Percentiles rank a stretch among this genome's conserved stretches.
Evolutionary conservation across 2,113 vertebrate species (phyloP).

Genomic region (Scytalopus superciliaris): DNA sequence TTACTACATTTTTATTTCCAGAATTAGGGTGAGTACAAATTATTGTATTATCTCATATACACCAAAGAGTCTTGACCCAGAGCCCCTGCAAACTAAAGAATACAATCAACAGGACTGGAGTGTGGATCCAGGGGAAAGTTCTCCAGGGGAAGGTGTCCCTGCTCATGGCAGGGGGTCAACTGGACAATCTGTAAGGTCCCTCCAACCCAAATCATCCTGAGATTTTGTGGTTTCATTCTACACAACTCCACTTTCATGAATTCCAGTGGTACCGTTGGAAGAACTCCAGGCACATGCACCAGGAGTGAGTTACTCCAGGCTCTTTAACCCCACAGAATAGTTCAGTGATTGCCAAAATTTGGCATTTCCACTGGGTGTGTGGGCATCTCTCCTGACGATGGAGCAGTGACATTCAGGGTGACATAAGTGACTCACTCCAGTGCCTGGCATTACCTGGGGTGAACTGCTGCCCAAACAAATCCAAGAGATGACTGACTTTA

Average conservation of each 20-base stretch:
- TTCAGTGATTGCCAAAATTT: neutral
- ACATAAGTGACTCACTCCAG: too few species aligned
- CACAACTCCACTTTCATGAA: too few species aligned
- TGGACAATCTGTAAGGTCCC: neutral
- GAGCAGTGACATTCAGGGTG: too few species aligned
- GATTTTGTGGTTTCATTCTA: accelerated
- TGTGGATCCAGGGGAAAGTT: neutral
- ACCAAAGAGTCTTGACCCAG: neutral
- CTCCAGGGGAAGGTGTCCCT: neutral
- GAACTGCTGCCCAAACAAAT: too few species aligned
- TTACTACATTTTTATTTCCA: neutral
- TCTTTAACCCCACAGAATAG: too few species aligned
- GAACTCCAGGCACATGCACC: neutral
- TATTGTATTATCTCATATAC: too few species aligned
- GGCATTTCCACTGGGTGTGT: too few species aligned
- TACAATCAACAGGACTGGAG: accelerated
- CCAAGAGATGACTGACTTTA: too few species aligned
- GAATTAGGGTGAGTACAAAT: neutral
- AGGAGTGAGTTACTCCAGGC: neutral
- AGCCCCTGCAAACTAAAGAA: neutral
- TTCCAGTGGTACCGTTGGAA: neutral
- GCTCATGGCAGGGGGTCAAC: neutral
- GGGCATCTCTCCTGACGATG: too few species aligned
- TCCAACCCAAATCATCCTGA: neutral
- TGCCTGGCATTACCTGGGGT: too few species aligned